Percentiles rank a stretch among this genome's conserved stretches.
Conservation (phyloP, 2,888 invertebrate species). For the Andrena hattorfiana region DNA sequence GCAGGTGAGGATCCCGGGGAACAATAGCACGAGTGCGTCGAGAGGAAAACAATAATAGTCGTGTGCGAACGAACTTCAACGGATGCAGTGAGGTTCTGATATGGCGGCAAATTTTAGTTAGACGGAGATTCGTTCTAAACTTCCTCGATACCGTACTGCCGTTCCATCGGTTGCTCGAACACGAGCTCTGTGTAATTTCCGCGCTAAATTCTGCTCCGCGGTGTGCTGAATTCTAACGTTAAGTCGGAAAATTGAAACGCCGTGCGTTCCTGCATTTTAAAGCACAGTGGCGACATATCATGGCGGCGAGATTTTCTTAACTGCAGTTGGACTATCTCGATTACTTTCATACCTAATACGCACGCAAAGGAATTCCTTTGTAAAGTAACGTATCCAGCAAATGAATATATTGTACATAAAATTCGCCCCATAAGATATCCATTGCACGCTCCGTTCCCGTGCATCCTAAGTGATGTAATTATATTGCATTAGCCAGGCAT, state of each 20-base stretch:
- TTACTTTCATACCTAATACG: conserved; percentile 58
- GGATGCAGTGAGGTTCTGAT: conserved; percentile 64
- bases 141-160: background rate
- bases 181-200: background rate
- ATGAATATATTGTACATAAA: conserved; percentile 37
- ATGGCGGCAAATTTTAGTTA: conserved; percentile 77
- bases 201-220: background rate
- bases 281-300: conserved; percentile 75
- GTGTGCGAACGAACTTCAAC: conserved; percentile 34
- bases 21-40: conserved; percentile 25
- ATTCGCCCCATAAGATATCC: conserved; percentile 19
- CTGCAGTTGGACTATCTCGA: conserved; percentile 63
- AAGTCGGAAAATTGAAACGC: conserved; percentile 35
- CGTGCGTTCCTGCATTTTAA: conserved; percentile 61
- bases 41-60: conserved; percentile 29
- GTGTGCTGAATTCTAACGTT: background rate
- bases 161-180: background rate
- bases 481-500: conserved; percentile 31
- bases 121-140: conserved; percentile 56
- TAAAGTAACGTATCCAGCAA: conserved; percentile 48
- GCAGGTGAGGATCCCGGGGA: conserved; percentile 65
- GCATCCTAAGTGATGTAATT: conserved; percentile 40
- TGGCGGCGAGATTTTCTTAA: conserved; percentile 77
- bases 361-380: conserved; percentile 58
- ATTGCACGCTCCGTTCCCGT: conserved; percentile 16